These are phyloP conservation scores for Oncorhynchus tshawytscha DNA, from an alignment of 2,113 vertebrate species.

Conservation along the genomic window DNA sequence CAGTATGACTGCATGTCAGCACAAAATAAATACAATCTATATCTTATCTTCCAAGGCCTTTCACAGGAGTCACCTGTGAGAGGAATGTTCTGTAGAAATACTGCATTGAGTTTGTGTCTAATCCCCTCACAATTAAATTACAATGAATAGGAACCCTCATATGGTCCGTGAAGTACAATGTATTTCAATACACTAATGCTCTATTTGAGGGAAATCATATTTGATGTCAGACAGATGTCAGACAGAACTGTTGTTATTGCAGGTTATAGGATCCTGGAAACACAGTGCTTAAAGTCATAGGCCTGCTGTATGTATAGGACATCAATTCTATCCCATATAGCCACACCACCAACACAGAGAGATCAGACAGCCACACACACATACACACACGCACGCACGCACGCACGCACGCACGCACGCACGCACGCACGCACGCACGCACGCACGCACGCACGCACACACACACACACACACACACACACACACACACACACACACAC, in stretches of 20 bases:
- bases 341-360: slow-evolving; percentile 38
- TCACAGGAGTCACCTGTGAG: slow-evolving; percentile 9
- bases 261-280: too few species aligned
- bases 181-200: neutral
- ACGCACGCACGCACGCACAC: too few species aligned
- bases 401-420: too few species aligned
- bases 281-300: neutral
- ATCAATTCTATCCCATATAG: neutral
- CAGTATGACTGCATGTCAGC: too few species aligned
- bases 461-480: neutral
- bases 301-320: neutral
- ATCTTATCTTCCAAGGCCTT: slow-evolving; percentile 23
- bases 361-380: slow-evolving; percentile 30
- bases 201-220: neutral
- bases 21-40: slow-evolving; percentile 14
- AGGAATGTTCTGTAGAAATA: slow-evolving; percentile 7
- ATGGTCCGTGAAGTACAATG: too few species aligned
- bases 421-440: too few species aligned
- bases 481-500: neutral
- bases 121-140: too few species aligned
- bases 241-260: too few species aligned
- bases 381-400: too few species aligned
- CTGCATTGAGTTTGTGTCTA: too few species aligned
- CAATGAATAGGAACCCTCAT: too few species aligned
- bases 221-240: too few species aligned